These are phyloP conservation scores for Priocnemis perturbator DNA, from an alignment of 2,888 invertebrate genomes.

Conservation along the genomic window DNA sequence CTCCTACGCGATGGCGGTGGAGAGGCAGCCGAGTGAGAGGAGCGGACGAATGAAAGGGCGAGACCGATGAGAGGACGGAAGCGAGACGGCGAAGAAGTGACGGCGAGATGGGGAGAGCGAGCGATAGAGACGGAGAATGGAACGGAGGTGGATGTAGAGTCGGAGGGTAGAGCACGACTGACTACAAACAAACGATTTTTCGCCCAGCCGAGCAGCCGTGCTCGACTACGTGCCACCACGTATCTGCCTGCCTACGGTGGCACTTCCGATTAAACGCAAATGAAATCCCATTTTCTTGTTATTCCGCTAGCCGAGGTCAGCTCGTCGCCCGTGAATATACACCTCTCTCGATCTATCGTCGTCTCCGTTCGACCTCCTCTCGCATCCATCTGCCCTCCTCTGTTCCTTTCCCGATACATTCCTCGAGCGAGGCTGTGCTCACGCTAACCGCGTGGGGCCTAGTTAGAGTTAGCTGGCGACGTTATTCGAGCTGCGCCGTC, in stretches of 20 bases:
- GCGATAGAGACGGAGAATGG: not conserved
- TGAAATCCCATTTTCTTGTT: constrained; percentile 58
- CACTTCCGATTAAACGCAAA: constrained; percentile 43
- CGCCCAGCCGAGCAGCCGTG: constrained; percentile 33
- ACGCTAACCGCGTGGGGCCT: too few species aligned
- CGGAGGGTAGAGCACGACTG: constrained; percentile 13
- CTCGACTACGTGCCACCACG: constrained; percentile 14
- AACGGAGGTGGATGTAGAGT: not conserved
- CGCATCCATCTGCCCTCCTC: too few species aligned
- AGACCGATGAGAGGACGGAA: not conserved
- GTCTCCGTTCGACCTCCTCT: too few species aligned
- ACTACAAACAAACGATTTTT: constrained; percentile 49
- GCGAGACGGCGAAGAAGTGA: not conserved
- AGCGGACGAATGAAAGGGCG: constrained; percentile 2
- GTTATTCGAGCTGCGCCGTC: too few species aligned
- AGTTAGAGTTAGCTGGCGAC: too few species aligned
- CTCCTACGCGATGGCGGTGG: constrained; percentile 30
- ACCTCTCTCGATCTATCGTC: not conserved
- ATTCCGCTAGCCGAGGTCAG: constrained; percentile 43
- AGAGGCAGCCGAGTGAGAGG: constrained; percentile 23
- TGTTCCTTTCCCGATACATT: too few species aligned
- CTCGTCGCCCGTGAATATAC: constrained; percentile 27
- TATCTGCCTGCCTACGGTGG: constrained; percentile 48
- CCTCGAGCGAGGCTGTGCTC: too few species aligned
- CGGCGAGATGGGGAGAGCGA: not conserved